phyloP scores from a whole-genome alignment of 1,140 invertebrate species.

The Drosophila grimshawi region DNA sequence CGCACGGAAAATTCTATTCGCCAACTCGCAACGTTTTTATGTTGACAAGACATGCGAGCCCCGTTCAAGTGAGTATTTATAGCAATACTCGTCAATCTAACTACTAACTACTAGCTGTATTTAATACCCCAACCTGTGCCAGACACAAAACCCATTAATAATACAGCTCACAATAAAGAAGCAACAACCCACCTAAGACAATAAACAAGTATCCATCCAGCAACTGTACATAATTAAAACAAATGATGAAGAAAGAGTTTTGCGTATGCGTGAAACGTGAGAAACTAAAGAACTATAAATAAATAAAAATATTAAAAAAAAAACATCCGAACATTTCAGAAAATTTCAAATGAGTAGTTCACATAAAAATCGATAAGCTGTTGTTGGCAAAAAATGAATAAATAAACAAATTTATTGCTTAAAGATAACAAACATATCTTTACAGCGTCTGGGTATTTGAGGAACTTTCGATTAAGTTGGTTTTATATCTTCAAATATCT shows the following conservation, averaged over 20 bases:
- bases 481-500: too few species aligned
- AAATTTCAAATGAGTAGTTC: background rate
- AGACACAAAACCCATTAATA: constrained; percentile 56
- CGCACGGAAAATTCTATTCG: constrained; percentile 39
- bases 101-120: constrained; percentile 7
- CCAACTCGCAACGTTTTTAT: constrained; percentile 28
- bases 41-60: constrained; percentile 50
- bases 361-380: background rate
- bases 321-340: constrained; percentile 23
- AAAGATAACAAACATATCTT: too few species aligned
- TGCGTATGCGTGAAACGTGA: background rate
- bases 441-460: background rate
- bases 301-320: constrained; percentile 18
- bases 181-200: constrained; percentile 10
- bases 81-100: constrained; percentile 42
- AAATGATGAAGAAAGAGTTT: constrained; percentile 35
- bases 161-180: constrained; percentile 41
- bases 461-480: background rate
- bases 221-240: constrained; percentile 46
- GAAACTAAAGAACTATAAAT: background rate
- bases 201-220: constrained; percentile 15
- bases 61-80: constrained; percentile 48
- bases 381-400: too few species aligned
- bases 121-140: constrained; percentile 43
- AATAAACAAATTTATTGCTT: too few species aligned